Evolutionary conservation across 2,113 vertebrate species (phyloP).

Genomic region (Cephalopterus ornatus): DNA sequence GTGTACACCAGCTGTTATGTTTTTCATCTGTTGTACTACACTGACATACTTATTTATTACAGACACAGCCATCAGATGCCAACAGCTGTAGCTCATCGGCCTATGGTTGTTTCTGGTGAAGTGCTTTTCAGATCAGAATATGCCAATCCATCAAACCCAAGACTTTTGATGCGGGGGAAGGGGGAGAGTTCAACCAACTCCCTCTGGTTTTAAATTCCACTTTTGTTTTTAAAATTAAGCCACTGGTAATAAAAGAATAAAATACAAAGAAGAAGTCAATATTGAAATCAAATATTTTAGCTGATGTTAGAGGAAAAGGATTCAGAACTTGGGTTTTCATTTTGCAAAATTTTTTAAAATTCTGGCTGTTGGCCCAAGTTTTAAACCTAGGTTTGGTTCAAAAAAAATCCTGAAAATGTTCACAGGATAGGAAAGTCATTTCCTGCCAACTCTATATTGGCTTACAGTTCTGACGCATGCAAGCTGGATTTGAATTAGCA

Average conservation of each 20-base stretch:
- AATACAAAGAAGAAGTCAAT: not conserved
- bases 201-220: conserved; percentile 19
- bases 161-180: not conserved
- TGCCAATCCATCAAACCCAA: not conserved
- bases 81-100: conserved; percentile 30
- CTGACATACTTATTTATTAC: not conserved
- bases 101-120: not conserved
- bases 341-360: conserved; percentile 45
- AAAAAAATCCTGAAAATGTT: conserved; percentile 57
- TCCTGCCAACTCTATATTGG: conserved; percentile 70
- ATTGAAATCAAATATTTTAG: conserved; percentile 51
- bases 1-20: not conserved
- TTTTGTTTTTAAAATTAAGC: conserved; percentile 56
- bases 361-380: conserved; percentile 54
- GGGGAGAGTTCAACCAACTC: not conserved
- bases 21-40: not conserved
- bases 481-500: conserved; percentile 59
- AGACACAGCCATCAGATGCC: not conserved
- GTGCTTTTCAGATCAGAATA: conserved; percentile 37
- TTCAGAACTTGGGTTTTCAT: conserved; percentile 29
- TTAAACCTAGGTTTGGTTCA: conserved; percentile 51
- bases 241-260: conserved; percentile 15
- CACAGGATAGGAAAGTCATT: conserved; percentile 62
- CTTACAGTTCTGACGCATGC: conserved; percentile 54
- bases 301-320: conserved; percentile 29